These are phyloP conservation scores for Muscicapa comitata DNA, from an alignment of 2,797 vertebrate genomes.

Conservation along the genomic window DNA sequence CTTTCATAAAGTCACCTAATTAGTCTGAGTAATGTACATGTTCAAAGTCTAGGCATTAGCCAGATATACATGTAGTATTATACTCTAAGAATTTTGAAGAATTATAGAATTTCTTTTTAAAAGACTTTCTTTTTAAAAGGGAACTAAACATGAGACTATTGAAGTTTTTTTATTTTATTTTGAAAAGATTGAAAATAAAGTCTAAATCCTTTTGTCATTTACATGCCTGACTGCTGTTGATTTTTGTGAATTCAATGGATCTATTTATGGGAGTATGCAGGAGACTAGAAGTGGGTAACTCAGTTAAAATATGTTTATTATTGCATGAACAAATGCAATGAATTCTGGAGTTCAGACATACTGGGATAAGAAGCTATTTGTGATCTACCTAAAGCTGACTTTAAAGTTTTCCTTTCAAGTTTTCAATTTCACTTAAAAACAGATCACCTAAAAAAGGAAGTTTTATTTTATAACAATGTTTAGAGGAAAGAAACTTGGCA, in stretches of 20 bases:
- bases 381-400: neutral
- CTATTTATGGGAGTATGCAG: neutral
- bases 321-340: neutral
- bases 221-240: neutral
- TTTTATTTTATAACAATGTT: neutral
- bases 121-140: neutral
- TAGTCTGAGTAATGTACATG: neutral
- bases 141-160: neutral
- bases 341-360: neutral
- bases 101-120: neutral
- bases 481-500: neutral
- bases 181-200: neutral
- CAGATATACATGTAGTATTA: neutral
- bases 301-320: neutral
- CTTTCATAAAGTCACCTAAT: conserved; percentile 36
- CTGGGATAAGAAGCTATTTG: neutral
- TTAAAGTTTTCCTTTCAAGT: neutral
- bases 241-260: neutral
- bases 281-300: neutral
- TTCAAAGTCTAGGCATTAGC: neutral
- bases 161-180: neutral
- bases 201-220: neutral
- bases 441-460: neutral
- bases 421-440: neutral
- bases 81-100: neutral